Evolutionary conservation across 1,140 invertebrate genomes (phyloP).

Genomic region (Eurosta solidaginis): DNA sequence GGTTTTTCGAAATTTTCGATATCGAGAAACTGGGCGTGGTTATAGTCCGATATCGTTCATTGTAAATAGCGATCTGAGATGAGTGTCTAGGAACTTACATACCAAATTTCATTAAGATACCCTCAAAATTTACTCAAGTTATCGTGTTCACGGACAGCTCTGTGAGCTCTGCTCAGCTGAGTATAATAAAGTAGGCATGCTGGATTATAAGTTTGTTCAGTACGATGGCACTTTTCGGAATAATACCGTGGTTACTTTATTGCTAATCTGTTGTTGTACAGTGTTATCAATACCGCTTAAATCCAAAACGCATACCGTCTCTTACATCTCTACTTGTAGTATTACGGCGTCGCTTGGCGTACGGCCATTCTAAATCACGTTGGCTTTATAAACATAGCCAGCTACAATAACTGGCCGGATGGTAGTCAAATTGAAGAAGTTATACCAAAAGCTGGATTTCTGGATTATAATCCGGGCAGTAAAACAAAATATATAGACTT

Average conservation of each 20-base stretch:
- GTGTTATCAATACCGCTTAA: background rate
- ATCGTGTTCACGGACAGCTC: no score
- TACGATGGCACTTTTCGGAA: background rate
- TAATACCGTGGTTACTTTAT: background rate
- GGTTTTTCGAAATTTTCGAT: no score
- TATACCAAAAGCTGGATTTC: slow-evolving; percentile 61
- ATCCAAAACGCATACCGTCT: background rate
- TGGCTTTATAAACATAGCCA: slow-evolving; percentile 64
- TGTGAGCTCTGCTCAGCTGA: no score
- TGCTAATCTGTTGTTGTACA: background rate
- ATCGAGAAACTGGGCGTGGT: no score
- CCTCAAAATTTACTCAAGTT: no score
- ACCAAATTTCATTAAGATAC: no score
- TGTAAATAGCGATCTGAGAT: no score
- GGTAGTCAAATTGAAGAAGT: slow-evolving; percentile 69
- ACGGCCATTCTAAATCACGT: slow-evolving; percentile 63
- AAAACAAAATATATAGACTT: slow-evolving; percentile 66
- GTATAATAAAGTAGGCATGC: no score
- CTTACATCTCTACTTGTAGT: slow-evolving; percentile 45
- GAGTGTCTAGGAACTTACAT: no score
- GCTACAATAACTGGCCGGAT: slow-evolving; percentile 69
- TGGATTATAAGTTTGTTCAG: background rate
- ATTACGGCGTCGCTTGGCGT: slow-evolving; percentile 65
- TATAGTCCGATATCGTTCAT: no score
- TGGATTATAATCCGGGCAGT: slow-evolving; percentile 66